Evolutionary conservation across 1,140 invertebrate genomes (phyloP), one percentile per base, ranked within the genome.

Genomic region (Drosophila nasuta): DNA sequence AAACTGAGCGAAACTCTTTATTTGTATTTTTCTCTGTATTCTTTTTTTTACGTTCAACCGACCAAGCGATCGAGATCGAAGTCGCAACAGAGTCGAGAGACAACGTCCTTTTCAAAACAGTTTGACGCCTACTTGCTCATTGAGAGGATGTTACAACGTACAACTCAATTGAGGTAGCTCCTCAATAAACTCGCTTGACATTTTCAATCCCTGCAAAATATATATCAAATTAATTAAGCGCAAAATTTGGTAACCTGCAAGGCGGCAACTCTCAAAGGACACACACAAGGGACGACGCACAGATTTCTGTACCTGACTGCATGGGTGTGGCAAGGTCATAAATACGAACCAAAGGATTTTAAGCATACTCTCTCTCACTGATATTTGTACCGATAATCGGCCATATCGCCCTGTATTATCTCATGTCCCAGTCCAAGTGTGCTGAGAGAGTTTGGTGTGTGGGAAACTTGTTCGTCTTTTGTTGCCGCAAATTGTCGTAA

Each of bases 181-280:
- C 48, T 60, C 49, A 30, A 66, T 46, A 68, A 71, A 64, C 63
- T 65, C 51, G 67, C 67, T 78, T 75, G 74, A 66, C 74, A 78
- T 78, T 85, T 74, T 75, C 41, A 13, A 43, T 43, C n/a, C 28
- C 64, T 64, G 79, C 82, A 76, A 70, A 82, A 88, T 81, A 88
- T 83, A 88, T 87, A 70, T 89, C 64, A 89, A 85, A 89, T 85
- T 90, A 89, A 89, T 89, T 89, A 89, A 75, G 86, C 85, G 86
- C 63, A 85, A 89, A 89, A 89, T 89, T 89, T 63, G 65, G 68
- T 54, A 62, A 74, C 80, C 75, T 69, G 51, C 41, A 43, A 38
- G 11, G 48, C 82, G 82, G 82, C 68, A 70, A 43, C 57, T 58
- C 60, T 64, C 68, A 82, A 88, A 82, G 76, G 67, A 62, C 46